Evolutionary conservation across 2,888 invertebrate genomes (phyloP), one percentile per base, ranked within the genome.

Genomic region (Drosophila prolongata): DNA sequence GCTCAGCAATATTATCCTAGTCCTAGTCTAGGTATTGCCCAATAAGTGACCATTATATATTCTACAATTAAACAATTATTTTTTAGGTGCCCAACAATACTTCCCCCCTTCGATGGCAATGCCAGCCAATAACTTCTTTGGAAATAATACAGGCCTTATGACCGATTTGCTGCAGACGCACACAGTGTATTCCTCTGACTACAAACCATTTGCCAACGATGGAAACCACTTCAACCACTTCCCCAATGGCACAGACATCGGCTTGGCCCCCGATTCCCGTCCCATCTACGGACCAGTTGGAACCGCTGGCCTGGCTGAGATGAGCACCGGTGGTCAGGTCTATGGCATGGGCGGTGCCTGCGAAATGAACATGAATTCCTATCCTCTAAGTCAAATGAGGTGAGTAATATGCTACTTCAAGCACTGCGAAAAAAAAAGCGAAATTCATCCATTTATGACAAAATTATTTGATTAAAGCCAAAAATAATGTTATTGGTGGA

Each of bases 221-320:
- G 73, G 73, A 14, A 74, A 74, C 38, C 47, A 67, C 6, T 74
- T 74, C 27, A 74, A 74, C 46, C 74, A 74, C 40, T 74, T 74
- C 9, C 74, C 74, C 35, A 74, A 73, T 24, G 56, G 67, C 44
- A 61, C 35, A 6, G 46, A 43, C 55, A 46, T 30, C 3, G 50
- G 42, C 47, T 42, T 56, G 47, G 24, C 47, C 42, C 13, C 55
- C 64, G 65, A 57, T 3, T 30, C 52, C 42, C 30, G 43, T 38
- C 42, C 38, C 35, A 10, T 46, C 35, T 65, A 37, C 3, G 40
- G 50, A 9, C 19, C 49, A 47, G 40, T 30, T 14, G 57, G 42
- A 37, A 9, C 37, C 19, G 13, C 53, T 66, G 66, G 47, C 35
- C 30, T 60, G 16, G 16, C 44, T 19, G 72, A 65, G 42, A 50